Evolutionary conservation across 2,113 vertebrate genomes (phyloP), one percentile per base, ranked within the genome.

Genomic region (Poeciliopsis occidentalis): DNA sequence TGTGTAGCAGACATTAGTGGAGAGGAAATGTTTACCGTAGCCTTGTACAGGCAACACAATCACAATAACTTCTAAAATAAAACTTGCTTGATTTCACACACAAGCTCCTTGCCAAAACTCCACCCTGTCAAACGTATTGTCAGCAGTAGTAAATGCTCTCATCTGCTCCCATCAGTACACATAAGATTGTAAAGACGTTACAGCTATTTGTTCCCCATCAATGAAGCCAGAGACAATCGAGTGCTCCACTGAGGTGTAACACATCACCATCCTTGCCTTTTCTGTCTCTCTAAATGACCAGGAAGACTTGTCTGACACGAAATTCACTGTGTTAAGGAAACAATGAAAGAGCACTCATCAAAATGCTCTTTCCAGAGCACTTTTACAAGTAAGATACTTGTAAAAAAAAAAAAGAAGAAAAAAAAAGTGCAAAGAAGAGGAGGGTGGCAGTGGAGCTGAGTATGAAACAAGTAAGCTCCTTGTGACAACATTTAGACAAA

Each of bases 401-500:
- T 15, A 64, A 63, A 73, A 71, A 60, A 67, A 39, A 11, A 26
- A 34, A 34, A 34, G 27, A 32, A 32, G 0, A 32, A 34, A 34
- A 10, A 32, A 32, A 41, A 66, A 27, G 24, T 7, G 34, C 3
- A 3, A 51, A 41, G 37, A 51, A 64, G 17, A 54, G 31, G 51
- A 32, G 13, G 44, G 64, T 4, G 12, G 41, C 51, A 44, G 41
- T 32, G 39, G 61, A 65, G 66, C 32, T 13, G 39, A 57, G 65
- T 44, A 26, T 22, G 80, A 71, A 39, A 62, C 73, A 61, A 77
- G 80, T 27, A 60, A 76, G 31, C 74, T 80, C 57, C 72, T 79
- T 77, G 87, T 83, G 81, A 83, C 88, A 93, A 90, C 87, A 93
- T 94, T 93, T 93, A 87, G 85, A 92, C 85, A 90, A 85, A 44